phyloP scores from a whole-genome alignment of 2,888 invertebrate genomes.

The Limnephilus marmoratus region DNA sequence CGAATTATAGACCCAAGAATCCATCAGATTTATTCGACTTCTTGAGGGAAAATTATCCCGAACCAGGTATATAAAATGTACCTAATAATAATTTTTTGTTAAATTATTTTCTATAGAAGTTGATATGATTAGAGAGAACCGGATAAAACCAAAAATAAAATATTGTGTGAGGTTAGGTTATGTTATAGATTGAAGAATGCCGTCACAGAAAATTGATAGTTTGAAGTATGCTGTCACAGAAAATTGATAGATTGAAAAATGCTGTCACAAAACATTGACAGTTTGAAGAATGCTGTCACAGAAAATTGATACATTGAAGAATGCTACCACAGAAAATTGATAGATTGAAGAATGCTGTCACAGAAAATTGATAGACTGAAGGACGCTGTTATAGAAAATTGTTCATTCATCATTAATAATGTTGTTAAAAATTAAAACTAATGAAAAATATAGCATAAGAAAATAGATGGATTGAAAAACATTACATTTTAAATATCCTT shows the following conservation, averaged over 20 bases:
- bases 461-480: too few relatives aligned
- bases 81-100: neutral
- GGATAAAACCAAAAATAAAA: too few relatives aligned
- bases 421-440: too few relatives aligned
- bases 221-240: neutral
- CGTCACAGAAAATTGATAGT: neutral
- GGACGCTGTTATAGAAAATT: too few relatives aligned
- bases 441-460: too few relatives aligned
- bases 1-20: conserved; percentile 70
- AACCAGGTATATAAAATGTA: conserved; percentile 67
- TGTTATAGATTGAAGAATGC: too few relatives aligned
- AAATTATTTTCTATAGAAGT: neutral
- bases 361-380: neutral
- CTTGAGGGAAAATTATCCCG: conserved; percentile 69
- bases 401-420: too few relatives aligned
- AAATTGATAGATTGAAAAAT: neutral
- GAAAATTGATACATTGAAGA: neutral
- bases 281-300: neutral
- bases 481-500: too few relatives aligned
- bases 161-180: too few relatives aligned
- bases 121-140: too few relatives aligned
- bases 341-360: neutral
- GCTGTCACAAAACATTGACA: too few relatives aligned
- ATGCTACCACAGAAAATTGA: neutral
- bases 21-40: conserved; percentile 73